Evolutionary conservation across 2,113 vertebrate species (phyloP), one percentile per base, ranked within the genome.

Genomic region (Amphiprion ocellaris): DNA sequence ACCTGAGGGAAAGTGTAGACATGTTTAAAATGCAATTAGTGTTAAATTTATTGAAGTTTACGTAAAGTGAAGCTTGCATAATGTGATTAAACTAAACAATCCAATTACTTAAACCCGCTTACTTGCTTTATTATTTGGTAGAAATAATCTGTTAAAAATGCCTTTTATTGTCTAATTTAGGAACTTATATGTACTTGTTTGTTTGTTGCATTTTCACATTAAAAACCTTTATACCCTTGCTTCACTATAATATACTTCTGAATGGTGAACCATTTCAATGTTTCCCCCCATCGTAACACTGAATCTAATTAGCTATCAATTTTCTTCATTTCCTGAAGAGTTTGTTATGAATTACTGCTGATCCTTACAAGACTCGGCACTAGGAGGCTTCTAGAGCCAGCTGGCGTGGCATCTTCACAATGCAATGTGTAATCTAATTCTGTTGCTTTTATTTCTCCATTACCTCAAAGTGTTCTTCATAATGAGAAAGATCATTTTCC

Each of bases 401-500:
- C 44, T 68, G 50, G 30, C 17, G 2, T 26, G 28, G 44, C 21
- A 55, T 64, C 74, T 64, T 8, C 33, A 53, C 28, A 60, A 28
- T 7, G 21, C 23, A 21, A 72, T 15, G 67, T 33, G 4, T 41
- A 72, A 81, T 86, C n/a, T 39, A 4, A 63, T 83, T 39, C 59
- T 64, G 21, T 37, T 47, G 39, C 28, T 67, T 82, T 41, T 21
- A 77, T 79, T 30, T 78, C 55, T 2, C 33, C 9, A 59, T 59
- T 39, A 72, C 71, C 46, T 78, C 47, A 65, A 70, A 39, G 11
- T 15, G n/a, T 24, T 84, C 46, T 17, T 70, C 41, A 75, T 74
- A 77, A 76, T 47, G 19, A 72, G 41, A 68, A 53, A 41, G 26
- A 77, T 69, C 10, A 76, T 76, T 74, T 62, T 66, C 75, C 47